Evolutionary conservation across 1,140 invertebrate species (phyloP).

Genomic region (Arion vulgaris): DNA sequence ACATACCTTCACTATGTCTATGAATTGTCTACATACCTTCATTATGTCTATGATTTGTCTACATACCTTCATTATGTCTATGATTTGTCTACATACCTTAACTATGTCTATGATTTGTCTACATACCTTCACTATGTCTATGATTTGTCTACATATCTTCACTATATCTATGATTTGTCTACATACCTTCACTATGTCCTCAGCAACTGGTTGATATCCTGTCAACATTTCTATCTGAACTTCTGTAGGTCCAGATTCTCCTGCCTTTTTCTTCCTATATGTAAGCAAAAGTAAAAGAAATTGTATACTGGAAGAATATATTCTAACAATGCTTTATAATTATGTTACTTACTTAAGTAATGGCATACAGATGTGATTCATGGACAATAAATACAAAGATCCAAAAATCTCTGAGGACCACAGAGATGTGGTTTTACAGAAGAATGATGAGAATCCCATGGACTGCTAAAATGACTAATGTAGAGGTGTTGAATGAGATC

Average conservation of each 20-base stretch:
- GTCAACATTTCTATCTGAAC: conserved; percentile 32
- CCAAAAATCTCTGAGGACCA: background rate
- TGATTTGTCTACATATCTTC: too few species aligned
- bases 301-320: too few species aligned
- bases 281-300: background rate
- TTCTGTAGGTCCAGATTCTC: conserved; percentile 15
- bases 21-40: too few species aligned
- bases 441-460: background rate
- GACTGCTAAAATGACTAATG: background rate
- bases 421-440: background rate
- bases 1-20: too few species aligned
- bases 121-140: conserved; percentile 35
- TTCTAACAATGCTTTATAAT: too few species aligned
- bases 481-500: background rate
- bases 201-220: conserved; percentile 15
- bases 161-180: too few species aligned
- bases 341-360: too few species aligned
- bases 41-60: too few species aligned
- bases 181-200: conserved; percentile 33
- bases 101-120: too few species aligned
- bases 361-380: too few species aligned
- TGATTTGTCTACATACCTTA: too few species aligned
- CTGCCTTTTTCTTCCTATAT: background rate
- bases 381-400: background rate
- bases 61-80: too few species aligned